A percentile compares a stretch with the other conserved stretches of the same genome.
phyloP scores from a whole-genome alignment of 2,113 vertebrate species.

The Neopipo cinnamomea region DNA sequence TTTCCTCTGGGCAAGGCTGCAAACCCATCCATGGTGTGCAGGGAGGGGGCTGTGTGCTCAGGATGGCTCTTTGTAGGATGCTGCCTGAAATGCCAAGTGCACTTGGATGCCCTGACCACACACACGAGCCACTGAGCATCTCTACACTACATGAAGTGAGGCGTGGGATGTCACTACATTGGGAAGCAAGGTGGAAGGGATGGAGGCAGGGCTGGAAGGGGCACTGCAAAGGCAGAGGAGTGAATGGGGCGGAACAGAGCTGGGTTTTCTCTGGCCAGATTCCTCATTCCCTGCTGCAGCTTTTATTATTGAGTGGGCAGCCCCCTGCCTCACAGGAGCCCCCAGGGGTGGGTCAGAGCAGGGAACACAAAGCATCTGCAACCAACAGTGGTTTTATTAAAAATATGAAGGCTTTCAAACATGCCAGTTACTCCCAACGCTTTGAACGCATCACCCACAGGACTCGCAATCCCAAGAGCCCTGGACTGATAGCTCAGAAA shows the following conservation, averaged over 20 bases:
- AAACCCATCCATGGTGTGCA: fast-evolving
- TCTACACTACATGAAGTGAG: neutral
- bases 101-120: neutral
- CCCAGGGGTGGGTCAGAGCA: neutral
- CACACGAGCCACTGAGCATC: neutral
- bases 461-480: neutral
- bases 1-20: neutral
- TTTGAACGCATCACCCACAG: neutral
- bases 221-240: neutral
- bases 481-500: fast-evolving
- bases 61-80: neutral
- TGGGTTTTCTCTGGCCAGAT: fast-evolving
- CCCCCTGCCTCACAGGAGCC: neutral
- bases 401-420: neutral
- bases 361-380: neutral
- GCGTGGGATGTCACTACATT: fast-evolving
- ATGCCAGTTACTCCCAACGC: neutral
- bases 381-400: constrained; percentile 48
- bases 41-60: neutral
- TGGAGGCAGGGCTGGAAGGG: neutral
- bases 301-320: neutral
- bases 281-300: fast-evolving
- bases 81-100: neutral
- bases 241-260: fast-evolving
- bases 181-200: neutral